A percentile compares a stretch with the other conserved stretches of the same genome.
These are phyloP conservation scores for Muricea muricata DNA, from an alignment of 92 coral and sea anemone genomes.

Conservation along the genomic window DNA sequence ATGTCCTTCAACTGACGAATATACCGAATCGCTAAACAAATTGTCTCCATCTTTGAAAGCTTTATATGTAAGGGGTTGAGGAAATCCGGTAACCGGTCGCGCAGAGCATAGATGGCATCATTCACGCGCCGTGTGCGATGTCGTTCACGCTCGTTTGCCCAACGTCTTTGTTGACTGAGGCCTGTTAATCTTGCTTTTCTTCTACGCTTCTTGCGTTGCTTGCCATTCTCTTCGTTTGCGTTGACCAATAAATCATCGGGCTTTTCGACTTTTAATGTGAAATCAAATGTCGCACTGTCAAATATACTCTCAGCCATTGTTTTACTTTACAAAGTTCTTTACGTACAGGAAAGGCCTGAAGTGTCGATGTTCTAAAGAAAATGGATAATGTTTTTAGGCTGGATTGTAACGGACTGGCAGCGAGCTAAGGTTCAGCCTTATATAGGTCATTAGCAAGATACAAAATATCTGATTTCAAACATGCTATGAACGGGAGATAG, in stretches of 20 bases:
- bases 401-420: not conserved
- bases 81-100: slow-evolving; percentile 81
- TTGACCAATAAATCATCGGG: slow-evolving; percentile 20
- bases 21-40: slow-evolving; percentile 90
- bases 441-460: slow-evolving; percentile 26
- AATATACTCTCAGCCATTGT: slow-evolving; percentile 44
- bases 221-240: slow-evolving; percentile 17
- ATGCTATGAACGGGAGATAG: slow-evolving; percentile 37
- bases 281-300: slow-evolving; percentile 23
- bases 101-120: slow-evolving; percentile 83
- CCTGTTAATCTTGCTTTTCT: slow-evolving; percentile 91
- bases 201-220: slow-evolving; percentile 69
- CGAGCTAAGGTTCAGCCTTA: not conserved
- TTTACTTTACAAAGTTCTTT: not conserved
- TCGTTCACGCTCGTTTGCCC: slow-evolving; percentile 94
- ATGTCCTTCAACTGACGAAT: slow-evolving; percentile 77
- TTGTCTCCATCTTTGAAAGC: slow-evolving; percentile 95
- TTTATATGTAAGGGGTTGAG: slow-evolving; percentile 81
- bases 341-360: not conserved
- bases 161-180: slow-evolving; percentile 91
- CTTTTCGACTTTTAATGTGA: slow-evolving; percentile 37
- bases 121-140: slow-evolving; percentile 85
- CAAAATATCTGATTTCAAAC: slow-evolving; percentile 44
- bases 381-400: slow-evolving; percentile 12
- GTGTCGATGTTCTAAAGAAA: not conserved